Base-by-base conservation (phyloP, 2,113 vertebrate species). In the Anoura caudifer region DNA sequence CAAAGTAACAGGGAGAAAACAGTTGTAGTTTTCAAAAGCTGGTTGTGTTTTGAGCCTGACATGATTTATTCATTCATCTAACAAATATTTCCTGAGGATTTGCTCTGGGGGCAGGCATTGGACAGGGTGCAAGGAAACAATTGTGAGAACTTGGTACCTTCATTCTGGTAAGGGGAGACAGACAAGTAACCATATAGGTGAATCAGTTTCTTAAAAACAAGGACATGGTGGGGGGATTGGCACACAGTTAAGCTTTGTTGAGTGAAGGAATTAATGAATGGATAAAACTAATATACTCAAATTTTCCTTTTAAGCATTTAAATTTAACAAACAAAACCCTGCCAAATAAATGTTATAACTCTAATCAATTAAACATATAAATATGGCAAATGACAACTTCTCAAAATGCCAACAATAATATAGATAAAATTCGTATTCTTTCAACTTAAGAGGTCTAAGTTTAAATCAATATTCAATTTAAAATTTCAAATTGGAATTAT, bases 381-480 rank as follows among this genome's bases (percentile, higher is more conserved):
- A 65, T 91, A 50, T 65, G 33, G 52, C 33, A 73, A 84, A 84
- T 59, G 43, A 69, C 41, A 83, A 10, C 20, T 52, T 50, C 14
- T 90, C 36, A 50, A 87, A 95, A 47, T 16, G 28, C 14, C 59
- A 91, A 7, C 84, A 50, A 41, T 75, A 70, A 33, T 79, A 17
- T 93, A 90, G 61, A 83, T 79, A 84, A 85, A n/a, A 59, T 88
- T 79, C 17, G 65, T 65, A 33, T 38, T 33, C 59, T 63, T 94
- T 95, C 36, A 79, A 47, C 33, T 54, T 72, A 94, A 79, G n/a
- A 94, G 80, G 67, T 88, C 50, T 75, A 88, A 47, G 26, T 88
- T 97, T 83, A 91, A 81, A 28, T 85, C 72, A 88, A 20, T 54
- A 81, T 28, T 83, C 56, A 82, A 24, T 91, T 52, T 72, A 95